Conservation (phyloP, 2,888 invertebrate species). For the Drosophila birchii region DNA sequence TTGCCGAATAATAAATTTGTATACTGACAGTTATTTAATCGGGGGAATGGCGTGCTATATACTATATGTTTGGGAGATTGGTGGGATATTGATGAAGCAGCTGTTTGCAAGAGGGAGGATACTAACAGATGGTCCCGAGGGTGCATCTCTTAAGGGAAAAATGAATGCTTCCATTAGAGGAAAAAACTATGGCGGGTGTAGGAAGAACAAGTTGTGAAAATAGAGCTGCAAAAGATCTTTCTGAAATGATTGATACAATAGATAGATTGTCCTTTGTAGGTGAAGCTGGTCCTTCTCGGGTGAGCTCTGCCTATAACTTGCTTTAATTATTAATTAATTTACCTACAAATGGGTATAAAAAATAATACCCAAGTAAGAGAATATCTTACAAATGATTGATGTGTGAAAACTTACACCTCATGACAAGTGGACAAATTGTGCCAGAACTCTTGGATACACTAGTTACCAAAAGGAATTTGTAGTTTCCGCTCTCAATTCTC, state of each 20-base stretch:
- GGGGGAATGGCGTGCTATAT: background rate
- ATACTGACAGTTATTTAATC: constrained; percentile 16
- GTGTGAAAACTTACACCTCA: background rate
- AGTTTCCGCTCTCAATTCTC: constrained; percentile 10
- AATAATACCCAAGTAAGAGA: background rate
- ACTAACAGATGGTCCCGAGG: constrained; percentile 23
- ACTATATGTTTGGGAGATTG: background rate
- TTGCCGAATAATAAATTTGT: constrained; percentile 25
- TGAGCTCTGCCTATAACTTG: background rate
- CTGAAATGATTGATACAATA: too few species aligned
- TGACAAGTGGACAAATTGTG: background rate
- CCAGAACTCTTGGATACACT: background rate
- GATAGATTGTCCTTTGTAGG: too few species aligned
- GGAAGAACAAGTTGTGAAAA: background rate
- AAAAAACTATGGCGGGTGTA: background rate
- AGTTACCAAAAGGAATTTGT: background rate
- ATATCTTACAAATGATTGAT: constrained; percentile 3
- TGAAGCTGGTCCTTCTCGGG: background rate
- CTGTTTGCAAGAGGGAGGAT: constrained; percentile 10
- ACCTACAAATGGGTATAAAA: background rate
- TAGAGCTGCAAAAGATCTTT: background rate
- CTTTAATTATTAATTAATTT: background rate
- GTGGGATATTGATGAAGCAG: constrained; percentile 5
- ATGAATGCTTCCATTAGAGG: background rate
- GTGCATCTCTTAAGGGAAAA: constrained; percentile 8